Evolutionary conservation across 2,888 invertebrate genomes (phyloP), one percentile per base, ranked within the genome.

Genomic region (Nomada fucata): DNA sequence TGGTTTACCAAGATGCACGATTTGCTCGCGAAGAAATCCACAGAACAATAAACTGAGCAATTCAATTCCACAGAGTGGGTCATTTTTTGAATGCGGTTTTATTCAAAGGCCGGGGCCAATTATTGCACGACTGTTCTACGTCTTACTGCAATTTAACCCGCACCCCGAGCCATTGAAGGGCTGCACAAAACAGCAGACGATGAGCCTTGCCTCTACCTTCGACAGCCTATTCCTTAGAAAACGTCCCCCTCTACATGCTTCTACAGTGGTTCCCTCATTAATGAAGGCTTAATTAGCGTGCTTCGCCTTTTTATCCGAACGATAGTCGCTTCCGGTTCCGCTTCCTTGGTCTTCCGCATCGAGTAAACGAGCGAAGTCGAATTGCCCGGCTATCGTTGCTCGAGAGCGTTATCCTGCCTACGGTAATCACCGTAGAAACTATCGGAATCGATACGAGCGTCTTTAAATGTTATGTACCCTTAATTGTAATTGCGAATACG

Each of bases 251-350:
- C 52, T 63, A 53, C 63, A 60, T 59, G 64, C 78, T 42, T 42
- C 68, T 64, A 60, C 69, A 63, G 65, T 84, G 53, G 79, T 80
- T 78, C 80, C 76, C 80, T 87, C 86, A 86, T 88, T 88, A 86
- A 88, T 78, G 86, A 78, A 79, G 79, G 73, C 86, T 85, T 85
- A 81, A 84, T 88, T 83, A 86, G 72, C 77, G 77, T 67, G 79
- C 72, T 76, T 73, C 73, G 83, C 81, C 83, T 87, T 88, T 89
- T 89, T 87, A 90, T 83, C 87, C 82, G 76, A 85, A 87, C 89
- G 91, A 91, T 90, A 90, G 76, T 82, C 78, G 75, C 86, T 88
- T 91, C 90, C 90, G 88, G 89, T 90, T 90, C 89, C 91, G 89
- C 84, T 85, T 87, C 86, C 84, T 85, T 67, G 76, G 76, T 69